These are phyloP conservation scores for Pentalonia nigronervosa DNA, from an alignment of 1,140 invertebrate species.

Conservation along the genomic window DNA sequence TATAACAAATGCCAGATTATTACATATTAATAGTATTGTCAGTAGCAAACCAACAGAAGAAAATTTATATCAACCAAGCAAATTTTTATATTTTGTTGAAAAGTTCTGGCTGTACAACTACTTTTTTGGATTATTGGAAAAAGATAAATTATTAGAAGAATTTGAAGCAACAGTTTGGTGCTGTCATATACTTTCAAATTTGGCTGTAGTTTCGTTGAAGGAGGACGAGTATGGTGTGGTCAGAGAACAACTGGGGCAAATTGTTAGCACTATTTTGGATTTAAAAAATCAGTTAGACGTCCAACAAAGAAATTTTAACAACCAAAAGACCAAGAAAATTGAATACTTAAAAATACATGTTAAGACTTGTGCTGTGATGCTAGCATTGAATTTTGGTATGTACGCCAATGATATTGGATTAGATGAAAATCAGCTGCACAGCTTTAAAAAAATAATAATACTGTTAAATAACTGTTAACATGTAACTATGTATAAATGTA, in stretches of 20 bases:
- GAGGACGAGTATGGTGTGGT: slow-evolving; percentile 51
- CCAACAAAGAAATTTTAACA: neutral
- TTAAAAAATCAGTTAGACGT: slow-evolving; percentile 30
- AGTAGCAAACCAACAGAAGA: neutral
- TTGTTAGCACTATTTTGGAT: slow-evolving; percentile 34
- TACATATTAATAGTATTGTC: neutral
- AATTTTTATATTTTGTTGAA: neutral
- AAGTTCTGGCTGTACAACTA: slow-evolving; percentile 22
- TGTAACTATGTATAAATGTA: neutral
- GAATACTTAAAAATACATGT: slow-evolving; percentile 25
- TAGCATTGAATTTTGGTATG: slow-evolving; percentile 39
- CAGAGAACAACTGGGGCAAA: slow-evolving; percentile 34
- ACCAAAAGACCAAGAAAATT: neutral
- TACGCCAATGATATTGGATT: slow-evolving; percentile 51
- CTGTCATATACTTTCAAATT: slow-evolving; percentile 51
- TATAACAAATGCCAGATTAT: slow-evolving; percentile 37
- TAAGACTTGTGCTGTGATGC: slow-evolving; percentile 42
- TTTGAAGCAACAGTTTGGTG: slow-evolving; percentile 47
- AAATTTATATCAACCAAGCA: neutral
- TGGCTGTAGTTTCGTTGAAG: slow-evolving; percentile 47
- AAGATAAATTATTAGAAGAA: slow-evolving; percentile 42
- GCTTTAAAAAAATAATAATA: slow-evolving; percentile 48
- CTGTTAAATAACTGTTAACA: slow-evolving; percentile 22
- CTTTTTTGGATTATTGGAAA: slow-evolving; percentile 35
- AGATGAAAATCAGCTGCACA: slow-evolving; percentile 35